These are phyloP conservation scores for Eledone cirrhosa DNA, from an alignment of 2,888 invertebrate genomes.

Conservation along the genomic window DNA sequence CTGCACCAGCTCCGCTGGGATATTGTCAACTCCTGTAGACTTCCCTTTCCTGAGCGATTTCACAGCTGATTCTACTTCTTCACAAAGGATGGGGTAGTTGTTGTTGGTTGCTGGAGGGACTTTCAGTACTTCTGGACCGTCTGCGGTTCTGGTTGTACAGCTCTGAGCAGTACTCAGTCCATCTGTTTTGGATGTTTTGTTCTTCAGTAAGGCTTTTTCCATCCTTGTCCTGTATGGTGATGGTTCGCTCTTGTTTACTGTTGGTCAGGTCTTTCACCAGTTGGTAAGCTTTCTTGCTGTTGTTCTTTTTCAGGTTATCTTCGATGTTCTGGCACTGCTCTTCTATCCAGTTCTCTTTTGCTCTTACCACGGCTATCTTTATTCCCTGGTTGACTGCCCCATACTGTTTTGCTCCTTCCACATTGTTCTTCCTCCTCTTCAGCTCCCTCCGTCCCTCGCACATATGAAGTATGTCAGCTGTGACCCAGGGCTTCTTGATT, in stretches of 20 bases:
- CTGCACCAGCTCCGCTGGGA: conserved; percentile 33
- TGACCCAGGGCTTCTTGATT: too few species aligned
- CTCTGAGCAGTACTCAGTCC: conserved; percentile 35
- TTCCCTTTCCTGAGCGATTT: conserved; percentile 36
- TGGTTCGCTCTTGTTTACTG: background rate
- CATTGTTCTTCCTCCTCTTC: too few species aligned
- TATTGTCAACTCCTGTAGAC: too few species aligned
- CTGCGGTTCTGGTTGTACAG: conserved; percentile 26
- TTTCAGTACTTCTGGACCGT: conserved; percentile 9
- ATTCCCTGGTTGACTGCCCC: conserved; percentile 21
- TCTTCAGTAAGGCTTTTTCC: conserved; percentile 32
- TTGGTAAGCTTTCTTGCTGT: conserved; percentile 26
- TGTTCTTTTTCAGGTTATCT: too few species aligned
- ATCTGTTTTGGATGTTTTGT: conserved; percentile 30
- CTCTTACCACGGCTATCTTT: conserved; percentile 23
- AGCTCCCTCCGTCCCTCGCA: too few species aligned
- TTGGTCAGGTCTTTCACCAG: conserved; percentile 30
- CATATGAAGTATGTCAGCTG: too few species aligned
- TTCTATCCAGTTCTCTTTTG: conserved; percentile 27
- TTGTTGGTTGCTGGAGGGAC: conserved; percentile 7
- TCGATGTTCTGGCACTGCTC: conserved; percentile 27
- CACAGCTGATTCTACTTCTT: conserved; percentile 34
- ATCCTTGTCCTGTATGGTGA: conserved; percentile 19
- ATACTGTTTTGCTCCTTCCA: conserved; percentile 19
- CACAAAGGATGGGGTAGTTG: conserved; percentile 28